These are phyloP conservation scores for Brachyrhaphis roseni DNA, from an alignment of 2,797 vertebrate species.

Conservation along the genomic window DNA sequence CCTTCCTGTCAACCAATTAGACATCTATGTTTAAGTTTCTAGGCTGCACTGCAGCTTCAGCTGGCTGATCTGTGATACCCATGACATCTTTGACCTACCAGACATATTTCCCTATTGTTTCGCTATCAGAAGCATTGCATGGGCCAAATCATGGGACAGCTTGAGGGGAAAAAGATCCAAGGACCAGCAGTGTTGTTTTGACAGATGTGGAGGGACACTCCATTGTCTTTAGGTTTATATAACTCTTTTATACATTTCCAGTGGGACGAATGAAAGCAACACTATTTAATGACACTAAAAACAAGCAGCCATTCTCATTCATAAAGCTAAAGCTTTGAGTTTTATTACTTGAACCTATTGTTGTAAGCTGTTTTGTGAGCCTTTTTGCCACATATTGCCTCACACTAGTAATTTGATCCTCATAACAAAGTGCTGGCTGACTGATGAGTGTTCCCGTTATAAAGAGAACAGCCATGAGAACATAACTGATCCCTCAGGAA, in stretches of 20 bases:
- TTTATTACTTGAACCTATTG: constrained; percentile 32
- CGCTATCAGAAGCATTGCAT: constrained; percentile 5
- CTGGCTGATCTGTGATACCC: constrained; percentile 32
- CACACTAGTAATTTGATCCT: constrained; percentile 56
- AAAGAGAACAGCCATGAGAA: constrained; percentile 61
- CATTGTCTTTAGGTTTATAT: constrained; percentile 14
- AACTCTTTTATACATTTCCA: constrained; percentile 17
- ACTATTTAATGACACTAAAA: background rate
- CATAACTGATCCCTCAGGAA: constrained; percentile 61
- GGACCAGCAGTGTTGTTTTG: constrained; percentile 33
- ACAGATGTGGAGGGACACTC: constrained; percentile 36
- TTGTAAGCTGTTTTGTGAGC: constrained; percentile 28
- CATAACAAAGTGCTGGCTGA: constrained; percentile 47
- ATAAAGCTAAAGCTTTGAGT: constrained; percentile 3
- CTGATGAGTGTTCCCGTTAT: constrained; percentile 59
- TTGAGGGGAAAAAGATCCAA: constrained; percentile 1
- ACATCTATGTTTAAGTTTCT: constrained; percentile 27
- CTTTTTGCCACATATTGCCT: constrained; percentile 17
- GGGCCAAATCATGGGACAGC: constrained; percentile 15
- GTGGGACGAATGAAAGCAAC: constrained; percentile 28
- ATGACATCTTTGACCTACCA: constrained; percentile 53
- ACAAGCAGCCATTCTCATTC: background rate
- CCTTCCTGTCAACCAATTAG: constrained; percentile 73
- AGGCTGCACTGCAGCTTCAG: constrained; percentile 20
- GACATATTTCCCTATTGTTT: constrained; percentile 44